Evolutionary conservation across 2,113 vertebrate genomes (phyloP).

Genomic region (Engystomops pustulosus): DNA sequence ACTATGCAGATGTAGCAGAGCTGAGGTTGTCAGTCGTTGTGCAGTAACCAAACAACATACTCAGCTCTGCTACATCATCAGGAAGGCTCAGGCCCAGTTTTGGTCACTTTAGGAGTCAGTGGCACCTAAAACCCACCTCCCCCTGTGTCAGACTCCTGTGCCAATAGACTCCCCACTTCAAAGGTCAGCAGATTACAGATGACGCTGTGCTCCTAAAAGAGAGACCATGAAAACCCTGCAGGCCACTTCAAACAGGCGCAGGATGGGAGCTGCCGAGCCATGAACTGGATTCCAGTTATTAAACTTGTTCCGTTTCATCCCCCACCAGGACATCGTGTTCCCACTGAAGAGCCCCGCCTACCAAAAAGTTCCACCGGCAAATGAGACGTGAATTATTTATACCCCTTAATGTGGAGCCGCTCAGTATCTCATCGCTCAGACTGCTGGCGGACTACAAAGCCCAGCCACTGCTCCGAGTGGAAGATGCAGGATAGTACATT

Average conservation of each 20-base stretch:
- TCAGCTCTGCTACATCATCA: neutral
- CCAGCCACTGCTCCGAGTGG: neutral
- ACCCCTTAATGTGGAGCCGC: neutral
- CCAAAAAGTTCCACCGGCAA: neutral
- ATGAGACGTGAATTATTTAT: constrained; percentile 2
- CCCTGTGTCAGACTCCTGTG: neutral
- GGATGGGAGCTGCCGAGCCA: neutral
- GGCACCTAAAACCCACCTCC: neutral
- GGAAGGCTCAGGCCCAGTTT: too few relatives aligned
- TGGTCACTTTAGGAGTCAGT: neutral
- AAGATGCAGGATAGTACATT: too few relatives aligned
- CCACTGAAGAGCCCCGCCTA: neutral
- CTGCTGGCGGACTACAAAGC: neutral
- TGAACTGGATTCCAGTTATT: neutral
- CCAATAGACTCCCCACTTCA: neutral
- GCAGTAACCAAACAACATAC: neutral
- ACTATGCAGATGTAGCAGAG: too few relatives aligned
- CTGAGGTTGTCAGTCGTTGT: too few relatives aligned
- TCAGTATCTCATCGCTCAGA: neutral
- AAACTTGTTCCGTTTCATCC: neutral
- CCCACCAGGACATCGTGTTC: neutral
- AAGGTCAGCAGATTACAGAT: constrained; percentile 6
- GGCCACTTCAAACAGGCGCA: constrained; percentile 19
- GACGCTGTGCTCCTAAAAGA: neutral
- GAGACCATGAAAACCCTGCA: neutral